Percentiles rank a stretch among this genome's conserved stretches.
Conservation (phyloP, 2,113 vertebrate species). For the Myrmecophaga tridactyla region DNA sequence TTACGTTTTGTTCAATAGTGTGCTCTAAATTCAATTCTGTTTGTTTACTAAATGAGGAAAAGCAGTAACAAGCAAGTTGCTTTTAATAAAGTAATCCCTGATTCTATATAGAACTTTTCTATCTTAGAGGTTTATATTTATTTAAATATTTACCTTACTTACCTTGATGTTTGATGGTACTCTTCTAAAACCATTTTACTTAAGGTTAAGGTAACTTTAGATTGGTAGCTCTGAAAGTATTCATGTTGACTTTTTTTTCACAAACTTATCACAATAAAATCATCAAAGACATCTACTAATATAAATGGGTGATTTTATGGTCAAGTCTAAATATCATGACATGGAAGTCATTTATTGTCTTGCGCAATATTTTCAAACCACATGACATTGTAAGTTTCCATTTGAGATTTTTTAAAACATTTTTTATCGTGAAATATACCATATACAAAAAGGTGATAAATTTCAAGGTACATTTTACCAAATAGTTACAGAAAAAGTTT, state of each 20-base stretch:
- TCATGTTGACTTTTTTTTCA: conserved; percentile 77
- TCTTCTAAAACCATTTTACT: conserved; percentile 78
- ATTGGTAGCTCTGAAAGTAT: conserved; percentile 74
- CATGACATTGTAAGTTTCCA: conserved; percentile 71
- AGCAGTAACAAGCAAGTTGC: conserved; percentile 86
- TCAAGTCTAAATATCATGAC: conserved; percentile 71
- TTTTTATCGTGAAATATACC: no score
- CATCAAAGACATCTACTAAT: conserved; percentile 79
- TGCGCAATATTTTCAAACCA: conserved; percentile 75
- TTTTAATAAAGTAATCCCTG: conserved; percentile 85
- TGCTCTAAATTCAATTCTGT: conserved; percentile 88
- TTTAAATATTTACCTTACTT: conserved; percentile 86
- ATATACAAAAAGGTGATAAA: no score
- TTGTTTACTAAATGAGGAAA: conserved; percentile 89
- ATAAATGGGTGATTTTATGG: conserved; percentile 76
- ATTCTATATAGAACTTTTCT: conserved; percentile 85
- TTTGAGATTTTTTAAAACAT: conserved; percentile 79
- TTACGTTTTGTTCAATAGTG: conserved; percentile 85
- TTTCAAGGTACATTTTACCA: no score
- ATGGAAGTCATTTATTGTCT: conserved; percentile 74
- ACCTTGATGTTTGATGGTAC: conserved; percentile 80
- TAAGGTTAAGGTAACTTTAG: conserved; percentile 69
- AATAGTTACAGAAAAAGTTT: no score
- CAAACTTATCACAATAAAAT: conserved; percentile 79
- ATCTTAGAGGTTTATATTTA: conserved; percentile 82